Evolutionary conservation across 2,797 vertebrate genomes (phyloP), one percentile per base, ranked within the genome.

Genomic region (Capromys pilorides): DNA sequence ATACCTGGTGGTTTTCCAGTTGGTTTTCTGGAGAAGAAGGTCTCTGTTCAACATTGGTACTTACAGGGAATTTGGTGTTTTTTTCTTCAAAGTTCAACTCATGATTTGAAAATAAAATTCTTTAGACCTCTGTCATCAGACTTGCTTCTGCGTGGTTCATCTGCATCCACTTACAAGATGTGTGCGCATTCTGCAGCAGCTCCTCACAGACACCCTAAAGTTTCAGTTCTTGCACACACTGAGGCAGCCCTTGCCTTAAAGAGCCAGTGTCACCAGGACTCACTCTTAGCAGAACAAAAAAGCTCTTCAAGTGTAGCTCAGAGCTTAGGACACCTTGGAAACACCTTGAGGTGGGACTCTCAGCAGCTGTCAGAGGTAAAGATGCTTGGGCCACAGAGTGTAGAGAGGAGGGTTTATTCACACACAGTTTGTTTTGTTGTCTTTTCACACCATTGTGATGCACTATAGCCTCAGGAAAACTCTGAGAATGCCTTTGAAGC

Each of bases 31-130:
- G 91, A 90, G 31, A 57, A 79, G 39, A 41, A 89, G 6, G 28
- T 39, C 24, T 78, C 16, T 80, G 33, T 49, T 93, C 36, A 75
- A 16, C 10, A 80, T 5, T 41, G 66, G 45, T 45, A 66, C 80
- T 93, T 83, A 49, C 16, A 64, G 69, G 83, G 22, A 11, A 36
- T 91, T 61, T 88, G 59, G 54, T 49, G 21, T 54, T 69, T 86
- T 75, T n/a, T 19, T 69, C n/a, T 33, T 2, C 2, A 69, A 83
- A 83, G 57, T n/a, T 78, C 64, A 16, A 86, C 64, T 73, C 64
- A 16, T 24, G 80, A 85, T 28, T 69, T 93, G 67, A 89, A 51
- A 92, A 71, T 54, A 81, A 93, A 94, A 82, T 78, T 39, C 41
- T 75, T 49, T n/a, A 51, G 79, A 10, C 62, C 22, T 79, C 24